Base-by-base conservation (phyloP, 2,113 vertebrate genomes). In the Phrynosoma platyrhinos region DNA sequence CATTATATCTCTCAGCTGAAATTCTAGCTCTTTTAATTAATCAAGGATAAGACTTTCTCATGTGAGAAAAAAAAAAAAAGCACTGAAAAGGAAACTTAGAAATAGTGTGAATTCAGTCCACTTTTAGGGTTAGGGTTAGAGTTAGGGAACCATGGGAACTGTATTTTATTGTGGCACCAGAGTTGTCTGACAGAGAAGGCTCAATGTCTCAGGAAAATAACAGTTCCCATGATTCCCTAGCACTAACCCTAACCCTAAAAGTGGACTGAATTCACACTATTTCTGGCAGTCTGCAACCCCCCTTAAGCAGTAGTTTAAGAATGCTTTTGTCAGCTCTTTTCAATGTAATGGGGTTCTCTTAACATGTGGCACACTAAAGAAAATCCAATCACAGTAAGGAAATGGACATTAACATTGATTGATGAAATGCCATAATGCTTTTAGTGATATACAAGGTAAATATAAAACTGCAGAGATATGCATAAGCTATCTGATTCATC, bases 391-490 rank as follows among this genome's bases (percentile, higher is more conserved):
- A 27, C 25, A 52, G 13, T 68, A 79, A 79, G 75, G 76, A 69
- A 86, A 58, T 40, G 8, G 77, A 18, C 20, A 69, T 53, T 86
- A 58, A 12, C n/a, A 71, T 12, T 47, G 27, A 80, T 7, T 53
- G 75, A 86, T 79, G 42, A 42, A 79, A 79, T 53, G 62, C 42
- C 6, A 58, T 84, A 84, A 40, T 83, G 64, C 75, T 25, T 79
- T 69, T 86, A 69, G 75, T 79, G 2, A 47, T 27, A 58, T 40
- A 36, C 21, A 79, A 55, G 47, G 21, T 71, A 79, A 80, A 71
- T 79, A 80, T 42, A 87, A 72, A 86, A 80, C 47, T 72, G n/a
- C 66, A 79, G 21, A 72, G 64, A 36, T 55, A 79, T 53, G 14
- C 23, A 53, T 40, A 80, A 69, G 5, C 16, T 72, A 55, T 87